These are phyloP conservation scores for Caranx melampygus DNA, from an alignment of 2,113 vertebrate species.

Conservation along the genomic window DNA sequence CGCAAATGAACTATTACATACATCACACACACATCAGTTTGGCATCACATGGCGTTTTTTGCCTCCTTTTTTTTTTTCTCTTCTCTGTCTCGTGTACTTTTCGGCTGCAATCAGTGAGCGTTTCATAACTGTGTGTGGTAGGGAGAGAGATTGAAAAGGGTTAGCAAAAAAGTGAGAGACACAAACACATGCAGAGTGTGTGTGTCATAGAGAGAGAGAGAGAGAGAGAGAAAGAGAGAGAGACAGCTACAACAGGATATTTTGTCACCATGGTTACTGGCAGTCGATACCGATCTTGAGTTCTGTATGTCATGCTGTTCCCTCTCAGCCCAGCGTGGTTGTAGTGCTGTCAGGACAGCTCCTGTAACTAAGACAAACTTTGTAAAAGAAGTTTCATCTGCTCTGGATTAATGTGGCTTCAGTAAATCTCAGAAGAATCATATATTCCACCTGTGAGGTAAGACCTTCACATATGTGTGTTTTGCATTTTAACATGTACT, in stretches of 20 bases:
- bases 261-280: constrained; percentile 78
- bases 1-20: background rate
- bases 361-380: background rate
- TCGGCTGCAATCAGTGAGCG: background rate
- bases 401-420: constrained; percentile 25
- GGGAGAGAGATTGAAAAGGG: background rate
- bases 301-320: constrained; percentile 61
- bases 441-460: constrained; percentile 49
- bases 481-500: background rate
- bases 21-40: background rate
- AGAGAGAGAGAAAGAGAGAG: constrained; percentile 5
- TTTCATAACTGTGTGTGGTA: background rate
- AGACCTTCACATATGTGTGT: background rate
- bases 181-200: background rate
- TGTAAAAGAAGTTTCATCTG: background rate
- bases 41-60: background rate
- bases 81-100: too few relatives aligned
- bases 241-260: constrained; percentile 79
- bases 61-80: background rate
- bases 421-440: background rate
- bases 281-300: constrained; percentile 61
- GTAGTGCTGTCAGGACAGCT: background rate
- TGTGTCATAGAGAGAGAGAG: background rate
- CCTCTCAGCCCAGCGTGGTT: background rate
- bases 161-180: background rate